Evolutionary conservation across 2,888 invertebrate genomes (phyloP), one percentile per base, ranked within the genome.

Genomic region (Drosophila neonasuta): DNA sequence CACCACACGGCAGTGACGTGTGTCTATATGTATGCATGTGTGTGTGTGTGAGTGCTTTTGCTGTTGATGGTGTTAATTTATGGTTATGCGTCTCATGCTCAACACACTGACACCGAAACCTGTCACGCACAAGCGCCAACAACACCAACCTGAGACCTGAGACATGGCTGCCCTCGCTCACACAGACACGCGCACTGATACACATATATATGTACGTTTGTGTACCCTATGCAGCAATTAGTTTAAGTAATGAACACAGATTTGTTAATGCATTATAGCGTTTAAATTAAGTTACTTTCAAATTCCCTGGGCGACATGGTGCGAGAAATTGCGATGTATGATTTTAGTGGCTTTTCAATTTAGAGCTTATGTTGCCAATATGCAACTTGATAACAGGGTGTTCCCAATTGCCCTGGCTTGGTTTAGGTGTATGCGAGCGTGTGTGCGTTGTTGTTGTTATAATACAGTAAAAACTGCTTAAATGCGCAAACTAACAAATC

Each of bases 241-340:
- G 74, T 71, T 77, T 68, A 68, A 72, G 82, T 82, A 71, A 82
- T 79, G 63, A 67, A 77, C 80, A 77, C 67, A 55, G 82, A 82
- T 80, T 80, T 77, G 71, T 68, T 71, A 76, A 76, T 79, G 80
- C 71, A 70, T 79, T 66, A 51, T 50, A 65, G 56, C 46, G 54
- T 59, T 70, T 62, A 36, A 59, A 52, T 71, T 58, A 34, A 71
- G 42, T 67, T 51, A 61, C 56, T 52, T 61, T 17, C 36, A 56
- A 67, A 44, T 51, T 17, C 36, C 34, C 29, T n/a, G 1, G 46
- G 20, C 11, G 8, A 8, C 2, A 4, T 5, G 5, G 20, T 3
- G 10, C 32, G 11, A 8, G 29, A 44, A 32, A 55, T 55, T 55
- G 9, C 20, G n/a, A 24, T 24, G 24, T 24, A 24, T 24, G 24